Evolutionary conservation across 2,113 vertebrate genomes (phyloP), one percentile per base, ranked within the genome.

Genomic region (Neodontobutis hainanensis): DNA sequence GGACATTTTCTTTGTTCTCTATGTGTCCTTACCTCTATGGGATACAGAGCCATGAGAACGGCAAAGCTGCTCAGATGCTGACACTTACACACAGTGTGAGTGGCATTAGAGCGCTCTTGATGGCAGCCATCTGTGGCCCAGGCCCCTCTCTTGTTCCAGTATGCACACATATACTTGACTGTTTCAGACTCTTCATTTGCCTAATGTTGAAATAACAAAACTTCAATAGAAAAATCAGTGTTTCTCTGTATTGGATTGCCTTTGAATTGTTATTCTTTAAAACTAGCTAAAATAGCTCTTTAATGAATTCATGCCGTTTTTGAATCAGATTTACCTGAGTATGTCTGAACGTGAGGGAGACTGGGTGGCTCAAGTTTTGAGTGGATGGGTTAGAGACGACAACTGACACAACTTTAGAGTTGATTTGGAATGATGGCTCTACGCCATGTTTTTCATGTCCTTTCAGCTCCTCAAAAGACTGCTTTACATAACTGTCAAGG

Each of bases 61-160:
- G 95, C 95, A 0, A 97, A 97, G 88, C 94, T 96, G 86, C 93
- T 96, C 59, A 97, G 87, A 80, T 96, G 95, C 2, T 7, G 9
- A 69, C 94, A 95, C n/a, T 9, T 47, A 72, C 95, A 96, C 19
- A 68, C 57, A 2, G 90, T 92, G 51, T 87, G 85, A 8, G 61
- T 62, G n/a, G 12, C 46, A 5, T 89, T 92, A 11, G 83, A 85
- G 12, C 35, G 1, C 8, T 66, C 15, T 47, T 12, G 77, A 14
- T 1, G 0, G 69, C 94, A 95, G 44, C 95, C 95, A 0, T 65
- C 32, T 8, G 68, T 85, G 42, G 92, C 90, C 96, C 96, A 97
- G 52, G 8, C 57, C 5, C 88, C 89, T 0, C 16, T 53, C 8
- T 89, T 66, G 0, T 80, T 83, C 94, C 95, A 95, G 82, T 90